Evolutionary conservation across 1,140 invertebrate species (phyloP).

Genomic region (Homarus americanus): DNA sequence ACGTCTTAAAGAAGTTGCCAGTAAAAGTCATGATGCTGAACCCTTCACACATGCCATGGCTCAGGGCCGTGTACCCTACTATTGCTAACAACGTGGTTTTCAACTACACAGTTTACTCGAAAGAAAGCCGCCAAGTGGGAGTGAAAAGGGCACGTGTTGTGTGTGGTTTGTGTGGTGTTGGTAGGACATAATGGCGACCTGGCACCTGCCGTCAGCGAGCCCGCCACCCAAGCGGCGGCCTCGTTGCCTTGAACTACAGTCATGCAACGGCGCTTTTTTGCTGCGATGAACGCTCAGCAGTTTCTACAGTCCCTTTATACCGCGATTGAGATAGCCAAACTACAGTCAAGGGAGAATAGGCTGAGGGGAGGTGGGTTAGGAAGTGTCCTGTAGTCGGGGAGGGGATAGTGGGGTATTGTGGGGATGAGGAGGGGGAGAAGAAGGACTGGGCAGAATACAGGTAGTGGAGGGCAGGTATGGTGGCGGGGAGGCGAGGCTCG

Average conservation of each 20-base stretch:
- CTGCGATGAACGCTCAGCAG: conserved; percentile 2
- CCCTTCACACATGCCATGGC: neutral
- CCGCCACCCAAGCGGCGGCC: conserved; percentile 60
- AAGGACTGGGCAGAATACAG: neutral
- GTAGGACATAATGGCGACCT: neutral
- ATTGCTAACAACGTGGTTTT: neutral
- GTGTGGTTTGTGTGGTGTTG: neutral
- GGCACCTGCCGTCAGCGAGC: conserved; percentile 20
- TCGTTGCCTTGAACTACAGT: conserved; percentile 50
- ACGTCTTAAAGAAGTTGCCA: conserved; percentile 37
- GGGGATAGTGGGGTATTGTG: neutral
- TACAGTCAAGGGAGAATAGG: neutral
- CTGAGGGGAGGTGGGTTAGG: neutral
- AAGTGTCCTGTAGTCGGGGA: neutral
- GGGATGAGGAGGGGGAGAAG: neutral
- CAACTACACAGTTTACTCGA: neutral
- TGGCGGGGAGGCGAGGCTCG: neutral
- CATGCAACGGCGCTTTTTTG: conserved; percentile 29
- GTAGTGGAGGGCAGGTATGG: neutral
- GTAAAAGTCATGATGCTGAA: neutral
- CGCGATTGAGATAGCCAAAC: conserved; percentile 3
- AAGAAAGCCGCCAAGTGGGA: neutral
- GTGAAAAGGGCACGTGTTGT: neutral
- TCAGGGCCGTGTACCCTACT: neutral
- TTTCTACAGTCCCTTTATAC: conserved; percentile 17